A percentile compares a stretch with the other conserved stretches of the same genome.
Conservation (phyloP, 2,888 invertebrate species). For the Tachina fera region DNA sequence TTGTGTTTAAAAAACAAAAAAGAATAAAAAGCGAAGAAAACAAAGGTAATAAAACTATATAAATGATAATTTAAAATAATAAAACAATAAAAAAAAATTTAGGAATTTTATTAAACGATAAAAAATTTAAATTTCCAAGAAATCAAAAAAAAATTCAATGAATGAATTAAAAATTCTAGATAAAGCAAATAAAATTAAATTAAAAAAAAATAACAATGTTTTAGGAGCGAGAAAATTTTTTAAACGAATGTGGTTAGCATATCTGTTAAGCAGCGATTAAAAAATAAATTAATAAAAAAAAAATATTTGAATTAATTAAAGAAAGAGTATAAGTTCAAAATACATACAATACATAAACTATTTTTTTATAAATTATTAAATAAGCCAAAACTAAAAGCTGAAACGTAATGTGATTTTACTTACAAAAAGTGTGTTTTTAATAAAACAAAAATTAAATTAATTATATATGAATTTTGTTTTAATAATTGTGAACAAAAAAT, state of each 20-base stretch:
- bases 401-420: too few relatives aligned
- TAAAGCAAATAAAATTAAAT: not conserved
- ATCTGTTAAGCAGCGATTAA: too few relatives aligned
- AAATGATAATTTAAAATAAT: not conserved
- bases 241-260: not conserved
- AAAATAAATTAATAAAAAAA: too few relatives aligned
- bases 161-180: conserved; percentile 38
- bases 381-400: too few relatives aligned
- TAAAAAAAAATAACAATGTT: not conserved
- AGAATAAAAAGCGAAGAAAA: not conserved
- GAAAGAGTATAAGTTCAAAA: too few relatives aligned
- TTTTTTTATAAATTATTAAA: too few relatives aligned
- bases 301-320: too few relatives aligned
- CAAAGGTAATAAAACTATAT: conserved; percentile 36
- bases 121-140: not conserved
- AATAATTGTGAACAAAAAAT: too few relatives aligned
- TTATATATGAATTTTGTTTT: too few relatives aligned
- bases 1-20: conserved; percentile 14
- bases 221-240: not conserved
- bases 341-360: too few relatives aligned
- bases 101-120: conserved; percentile 15
- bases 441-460: too few relatives aligned
- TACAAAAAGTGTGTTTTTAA: too few relatives aligned
- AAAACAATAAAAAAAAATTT: conserved; percentile 7
- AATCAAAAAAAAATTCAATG: conserved; percentile 25